A percentile compares a stretch with the other conserved stretches of the same genome.
Conservation (phyloP, 2,113 vertebrate species). For the Myotis yumanensis region DNA sequence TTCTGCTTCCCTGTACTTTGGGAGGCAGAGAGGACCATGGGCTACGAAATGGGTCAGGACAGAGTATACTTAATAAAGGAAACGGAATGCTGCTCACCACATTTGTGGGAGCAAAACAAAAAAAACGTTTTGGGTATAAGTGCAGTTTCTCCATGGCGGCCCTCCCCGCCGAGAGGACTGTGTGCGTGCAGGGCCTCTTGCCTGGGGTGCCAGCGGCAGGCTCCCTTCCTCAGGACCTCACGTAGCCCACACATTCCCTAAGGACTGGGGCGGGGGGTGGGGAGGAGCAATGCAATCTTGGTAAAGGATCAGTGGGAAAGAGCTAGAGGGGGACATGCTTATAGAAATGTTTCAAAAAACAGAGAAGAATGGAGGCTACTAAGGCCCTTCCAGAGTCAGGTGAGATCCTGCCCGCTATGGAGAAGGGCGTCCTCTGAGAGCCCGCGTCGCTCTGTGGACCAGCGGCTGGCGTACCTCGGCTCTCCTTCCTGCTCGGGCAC, state of each 20-base stretch:
- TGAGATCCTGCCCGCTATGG: background rate
- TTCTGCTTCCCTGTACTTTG: background rate
- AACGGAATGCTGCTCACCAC: background rate
- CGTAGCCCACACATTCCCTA: background rate
- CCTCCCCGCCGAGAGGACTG: background rate
- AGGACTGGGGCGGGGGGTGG: too few species aligned
- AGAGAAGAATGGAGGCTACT: background rate
- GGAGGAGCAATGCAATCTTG: background rate
- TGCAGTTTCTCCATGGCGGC: background rate
- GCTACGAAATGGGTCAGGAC: background rate
- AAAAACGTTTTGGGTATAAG: background rate
- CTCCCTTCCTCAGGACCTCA: background rate
- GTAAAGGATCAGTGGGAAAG: background rate
- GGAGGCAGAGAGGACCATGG: background rate
- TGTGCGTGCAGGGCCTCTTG: too few species aligned
- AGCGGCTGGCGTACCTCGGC: constrained; percentile 88
- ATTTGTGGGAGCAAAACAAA: background rate
- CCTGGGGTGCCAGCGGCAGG: too few species aligned
- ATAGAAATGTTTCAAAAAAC: background rate
- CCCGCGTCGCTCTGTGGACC: too few species aligned
- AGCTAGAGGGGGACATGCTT: background rate
- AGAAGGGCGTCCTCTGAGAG: background rate
- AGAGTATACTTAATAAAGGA: background rate
- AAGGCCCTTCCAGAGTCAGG: too few species aligned
- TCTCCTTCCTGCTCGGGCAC: constrained; percentile 98